phyloP scores from a whole-genome alignment of 2,797 vertebrate species.

The Orestias chungarensis region DNA sequence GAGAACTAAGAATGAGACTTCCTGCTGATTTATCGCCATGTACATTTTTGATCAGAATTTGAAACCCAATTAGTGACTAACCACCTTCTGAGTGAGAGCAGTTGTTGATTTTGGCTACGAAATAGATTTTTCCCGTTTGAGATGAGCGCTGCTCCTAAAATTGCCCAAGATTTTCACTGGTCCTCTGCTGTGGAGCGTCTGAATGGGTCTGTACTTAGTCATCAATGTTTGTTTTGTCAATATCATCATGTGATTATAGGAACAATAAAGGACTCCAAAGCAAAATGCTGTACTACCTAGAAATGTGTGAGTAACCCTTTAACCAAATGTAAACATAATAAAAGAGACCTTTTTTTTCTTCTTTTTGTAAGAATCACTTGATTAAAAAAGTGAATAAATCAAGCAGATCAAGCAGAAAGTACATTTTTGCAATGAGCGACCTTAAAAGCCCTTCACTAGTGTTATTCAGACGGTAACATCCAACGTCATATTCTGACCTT shows the following conservation, averaged over 20 bases:
- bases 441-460: conserved; percentile 39
- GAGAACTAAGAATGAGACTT: neutral
- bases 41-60: conserved; percentile 23
- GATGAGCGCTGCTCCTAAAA: conserved; percentile 3
- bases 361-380: conserved; percentile 12
- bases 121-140: conserved; percentile 2
- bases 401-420: conserved; percentile 3
- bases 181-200: conserved; percentile 28
- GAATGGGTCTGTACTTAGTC: conserved; percentile 41
- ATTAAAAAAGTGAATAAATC: conserved; percentile 1
- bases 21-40: conserved; percentile 7
- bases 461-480: conserved; percentile 39
- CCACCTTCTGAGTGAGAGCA: neutral
- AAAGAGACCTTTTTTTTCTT: neutral
- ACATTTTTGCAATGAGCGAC: conserved; percentile 6
- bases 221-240: conserved; percentile 1
- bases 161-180: neutral
- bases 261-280: conserved; percentile 16
- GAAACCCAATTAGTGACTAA: neutral
- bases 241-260: conserved; percentile 11
- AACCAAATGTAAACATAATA: conserved; percentile 12
- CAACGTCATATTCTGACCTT: conserved; percentile 64
- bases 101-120: conserved; percentile 2
- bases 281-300: conserved; percentile 18
- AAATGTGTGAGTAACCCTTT: conserved; percentile 8